phyloP scores from a whole-genome alignment of 92 coral and sea anemone genomes.

The Meandrina meandrites region DNA sequence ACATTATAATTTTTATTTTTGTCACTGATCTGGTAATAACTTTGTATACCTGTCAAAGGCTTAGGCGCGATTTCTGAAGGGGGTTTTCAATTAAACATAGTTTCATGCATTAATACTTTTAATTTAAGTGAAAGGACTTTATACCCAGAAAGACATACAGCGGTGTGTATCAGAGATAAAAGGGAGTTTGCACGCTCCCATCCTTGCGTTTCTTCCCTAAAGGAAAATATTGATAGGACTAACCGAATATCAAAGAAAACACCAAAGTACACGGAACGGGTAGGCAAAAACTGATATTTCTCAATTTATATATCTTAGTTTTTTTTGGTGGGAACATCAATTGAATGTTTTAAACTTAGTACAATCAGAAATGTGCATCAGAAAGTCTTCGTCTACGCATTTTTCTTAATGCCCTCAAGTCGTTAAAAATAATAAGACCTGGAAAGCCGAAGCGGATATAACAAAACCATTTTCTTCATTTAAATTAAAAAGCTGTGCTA shows the following conservation, averaged over 20 bases:
- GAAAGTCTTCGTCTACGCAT: neutral
- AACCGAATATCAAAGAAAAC: neutral
- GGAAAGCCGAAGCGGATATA: neutral
- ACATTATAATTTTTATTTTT: too few species aligned
- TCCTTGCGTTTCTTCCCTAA: too few species aligned
- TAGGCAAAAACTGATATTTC: neutral
- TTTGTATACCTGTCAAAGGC: conserved; percentile 2
- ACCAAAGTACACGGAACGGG: neutral
- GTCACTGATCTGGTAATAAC: neutral
- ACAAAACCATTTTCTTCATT: neutral
- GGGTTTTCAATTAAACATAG: neutral
- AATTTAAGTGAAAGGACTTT: neutral
- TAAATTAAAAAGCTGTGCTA: neutral
- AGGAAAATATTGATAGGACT: too few species aligned
- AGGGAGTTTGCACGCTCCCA: too few species aligned
- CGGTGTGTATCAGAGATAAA: too few species aligned
- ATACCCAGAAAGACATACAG: too few species aligned
- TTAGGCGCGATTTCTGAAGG: conserved; percentile 6
- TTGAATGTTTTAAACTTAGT: too few species aligned
- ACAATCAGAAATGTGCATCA: too few species aligned
- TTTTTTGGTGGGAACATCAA: neutral
- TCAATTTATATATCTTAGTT: neutral
- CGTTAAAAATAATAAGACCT: neutral
- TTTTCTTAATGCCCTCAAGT: neutral
- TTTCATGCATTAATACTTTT: neutral